Percentiles rank a stretch among this genome's conserved stretches.
Evolutionary conservation across 2,113 vertebrate genomes (phyloP).

Genomic region (Hypomesus transpacificus): DNA sequence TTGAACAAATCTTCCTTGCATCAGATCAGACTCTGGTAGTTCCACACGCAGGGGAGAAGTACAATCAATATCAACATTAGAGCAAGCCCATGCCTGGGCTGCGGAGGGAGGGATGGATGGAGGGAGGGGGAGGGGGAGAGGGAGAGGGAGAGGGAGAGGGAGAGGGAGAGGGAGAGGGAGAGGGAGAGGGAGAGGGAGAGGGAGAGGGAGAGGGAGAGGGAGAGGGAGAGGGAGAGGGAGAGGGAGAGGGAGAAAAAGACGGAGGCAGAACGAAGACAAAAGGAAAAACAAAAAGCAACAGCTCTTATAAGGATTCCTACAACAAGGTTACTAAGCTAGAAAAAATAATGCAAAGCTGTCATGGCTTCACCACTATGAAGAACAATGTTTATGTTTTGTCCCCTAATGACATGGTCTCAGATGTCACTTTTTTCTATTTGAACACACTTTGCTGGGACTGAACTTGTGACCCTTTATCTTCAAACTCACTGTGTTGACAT

Average conservation of each 20-base stretch:
- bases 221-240: neutral
- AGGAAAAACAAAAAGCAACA: neutral
- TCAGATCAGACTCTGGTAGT: slow-evolving; percentile 49
- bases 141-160: neutral
- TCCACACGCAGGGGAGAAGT: slow-evolving; percentile 36
- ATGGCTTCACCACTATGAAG: no score
- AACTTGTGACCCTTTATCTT: no score
- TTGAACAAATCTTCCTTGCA: slow-evolving; percentile 48
- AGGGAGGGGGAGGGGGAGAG: neutral
- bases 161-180: neutral
- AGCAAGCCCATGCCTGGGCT: neutral
- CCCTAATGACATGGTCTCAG: no score
- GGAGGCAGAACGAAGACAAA: neutral
- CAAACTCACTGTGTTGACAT: no score
- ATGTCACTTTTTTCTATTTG: no score
- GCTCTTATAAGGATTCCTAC: no score
- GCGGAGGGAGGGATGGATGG: neutral
- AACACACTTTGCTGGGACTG: no score
- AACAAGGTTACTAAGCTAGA: no score
- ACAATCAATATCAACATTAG: slow-evolving; percentile 31
- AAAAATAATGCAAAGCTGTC: no score
- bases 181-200: slow-evolving; percentile 2
- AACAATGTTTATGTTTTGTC: no score
- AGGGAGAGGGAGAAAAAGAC: no score
- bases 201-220: neutral